These are phyloP conservation scores for Aspidiotus rigidus DNA, from an alignment of 2,888 invertebrate species.

Conservation along the genomic window DNA sequence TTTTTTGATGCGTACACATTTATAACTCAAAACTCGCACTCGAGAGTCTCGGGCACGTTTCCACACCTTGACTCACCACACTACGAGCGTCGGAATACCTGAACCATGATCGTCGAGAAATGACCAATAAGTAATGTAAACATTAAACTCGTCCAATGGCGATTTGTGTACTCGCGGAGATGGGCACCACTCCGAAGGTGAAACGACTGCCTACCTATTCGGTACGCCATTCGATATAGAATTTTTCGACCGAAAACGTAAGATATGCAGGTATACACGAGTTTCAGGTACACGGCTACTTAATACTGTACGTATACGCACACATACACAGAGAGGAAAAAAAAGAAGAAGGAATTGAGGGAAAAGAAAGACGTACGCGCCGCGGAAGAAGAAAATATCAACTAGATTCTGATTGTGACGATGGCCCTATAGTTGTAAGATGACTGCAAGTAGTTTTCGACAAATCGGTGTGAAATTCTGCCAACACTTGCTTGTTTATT, in stretches of 20 bases:
- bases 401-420: not conserved
- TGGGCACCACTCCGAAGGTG: slow-evolving; percentile 6
- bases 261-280: no score
- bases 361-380: not conserved
- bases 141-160: slow-evolving; percentile 15
- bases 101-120: not conserved
- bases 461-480: slow-evolving; percentile 31
- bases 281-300: no score
- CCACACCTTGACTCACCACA: no score
- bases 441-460: slow-evolving; percentile 21
- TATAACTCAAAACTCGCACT: no score
- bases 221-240: slow-evolving; percentile 20
- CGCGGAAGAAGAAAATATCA: slow-evolving; percentile 2
- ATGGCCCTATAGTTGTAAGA: slow-evolving; percentile 13
- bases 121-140: slow-evolving; percentile 10
- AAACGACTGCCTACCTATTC: slow-evolving; percentile 23
- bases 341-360: not conserved
- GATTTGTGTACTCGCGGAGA: slow-evolving; percentile 4
- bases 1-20: no score
- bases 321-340: slow-evolving; percentile 14
- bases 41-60: no score
- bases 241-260: not conserved
- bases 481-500: slow-evolving; percentile 31
- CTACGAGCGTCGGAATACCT: no score
- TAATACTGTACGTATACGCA: not conserved